phyloP scores from a whole-genome alignment of 1,140 invertebrate genomes.

The Scaptomyza graminum region DNA sequence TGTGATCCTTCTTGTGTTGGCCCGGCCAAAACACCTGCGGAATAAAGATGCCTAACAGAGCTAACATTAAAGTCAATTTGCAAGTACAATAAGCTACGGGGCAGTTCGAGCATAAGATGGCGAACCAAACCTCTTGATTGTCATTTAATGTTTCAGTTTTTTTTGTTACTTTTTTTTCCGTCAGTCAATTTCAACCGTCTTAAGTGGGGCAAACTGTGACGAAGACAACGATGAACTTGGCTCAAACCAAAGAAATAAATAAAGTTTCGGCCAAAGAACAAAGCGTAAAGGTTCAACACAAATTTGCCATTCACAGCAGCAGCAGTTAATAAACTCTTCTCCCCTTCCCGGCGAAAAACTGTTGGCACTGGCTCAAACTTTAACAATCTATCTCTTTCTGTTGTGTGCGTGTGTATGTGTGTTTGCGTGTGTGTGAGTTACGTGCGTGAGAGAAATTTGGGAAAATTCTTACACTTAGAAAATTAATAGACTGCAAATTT shows the following conservation, averaged over 20 bases:
- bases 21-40: conserved; percentile 16
- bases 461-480: not conserved
- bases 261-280: conserved; percentile 51
- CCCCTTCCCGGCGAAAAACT: not conserved
- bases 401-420: conserved; percentile 1
- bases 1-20: conserved; percentile 19
- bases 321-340: not conserved
- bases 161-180: conserved; percentile 30
- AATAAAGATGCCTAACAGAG: conserved; percentile 22
- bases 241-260: not conserved
- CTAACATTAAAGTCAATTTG: conserved; percentile 49
- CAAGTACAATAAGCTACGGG: conserved; percentile 45
- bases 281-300: conserved; percentile 51
- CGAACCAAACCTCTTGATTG: conserved; percentile 35
- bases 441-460: not conserved
- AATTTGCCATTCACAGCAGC: conserved; percentile 5
- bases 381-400: not conserved
- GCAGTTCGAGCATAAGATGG: not conserved
- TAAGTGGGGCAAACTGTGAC: conserved; percentile 31
- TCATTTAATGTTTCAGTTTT: conserved; percentile 62
- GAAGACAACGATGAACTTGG: conserved; percentile 19
- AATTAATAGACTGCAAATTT: too few species aligned
- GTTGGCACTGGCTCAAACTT: conserved; percentile 7
- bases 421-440: conserved; percentile 43
- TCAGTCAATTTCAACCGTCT: conserved; percentile 73